Percentiles rank a stretch among this genome's conserved stretches.
Evolutionary conservation across 2,888 invertebrate species (phyloP).

Genomic region (Atethmia centrago): DNA sequence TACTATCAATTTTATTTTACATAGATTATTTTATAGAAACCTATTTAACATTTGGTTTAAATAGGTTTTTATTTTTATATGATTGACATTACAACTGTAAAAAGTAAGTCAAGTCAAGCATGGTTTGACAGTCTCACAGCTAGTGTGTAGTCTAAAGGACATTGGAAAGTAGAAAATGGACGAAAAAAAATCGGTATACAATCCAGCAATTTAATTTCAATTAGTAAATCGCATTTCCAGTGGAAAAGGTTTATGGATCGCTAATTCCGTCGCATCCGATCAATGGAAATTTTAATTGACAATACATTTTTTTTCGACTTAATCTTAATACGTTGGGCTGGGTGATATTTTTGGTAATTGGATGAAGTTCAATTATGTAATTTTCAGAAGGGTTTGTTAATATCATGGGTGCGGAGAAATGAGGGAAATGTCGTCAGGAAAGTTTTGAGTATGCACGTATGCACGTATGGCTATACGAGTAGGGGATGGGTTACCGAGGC

Average conservation of each 20-base stretch:
- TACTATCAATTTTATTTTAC: too few relatives aligned
- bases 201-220: conserved; percentile 60
- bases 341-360: neutral
- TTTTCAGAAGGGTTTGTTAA: neutral
- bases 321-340: neutral
- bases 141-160: conserved; percentile 19
- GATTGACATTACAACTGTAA: too few relatives aligned
- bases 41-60: too few relatives aligned
- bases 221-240: conserved; percentile 58
- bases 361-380: too few relatives aligned
- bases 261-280: conserved; percentile 39
- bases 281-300: neutral
- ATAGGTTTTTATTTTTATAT: too few relatives aligned
- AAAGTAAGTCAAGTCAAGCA: too few relatives aligned
- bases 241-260: conserved; percentile 46
- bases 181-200: conserved; percentile 38
- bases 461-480: too few relatives aligned
- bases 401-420: too few relatives aligned
- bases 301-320: neutral
- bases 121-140: neutral
- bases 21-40: too few relatives aligned
- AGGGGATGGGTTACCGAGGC: too few relatives aligned
- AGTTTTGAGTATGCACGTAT: too few relatives aligned
- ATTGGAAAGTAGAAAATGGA: conserved; percentile 25
- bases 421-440: too few relatives aligned